phyloP scores from a whole-genome alignment of 1,140 invertebrate genomes.

The Drosophila sucinea region DNA sequence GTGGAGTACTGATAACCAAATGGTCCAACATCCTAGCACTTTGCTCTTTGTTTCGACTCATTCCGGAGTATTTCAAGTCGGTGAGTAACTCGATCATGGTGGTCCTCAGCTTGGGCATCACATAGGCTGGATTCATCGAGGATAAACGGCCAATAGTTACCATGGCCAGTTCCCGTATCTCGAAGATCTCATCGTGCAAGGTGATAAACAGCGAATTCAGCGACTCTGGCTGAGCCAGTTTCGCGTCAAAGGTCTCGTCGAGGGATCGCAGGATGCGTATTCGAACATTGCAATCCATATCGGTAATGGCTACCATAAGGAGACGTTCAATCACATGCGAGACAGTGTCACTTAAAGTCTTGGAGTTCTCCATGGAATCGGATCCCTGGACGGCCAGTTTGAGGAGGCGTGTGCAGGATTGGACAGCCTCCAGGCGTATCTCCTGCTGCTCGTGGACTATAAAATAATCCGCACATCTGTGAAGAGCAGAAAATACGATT shows the following conservation, averaged over 20 bases:
- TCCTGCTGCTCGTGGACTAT: constrained; percentile 96
- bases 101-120: constrained; percentile 97
- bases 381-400: constrained; percentile 89
- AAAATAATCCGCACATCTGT: constrained; percentile 93
- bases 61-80: constrained; percentile 97
- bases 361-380: constrained; percentile 85
- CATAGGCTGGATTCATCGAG: constrained; percentile 97
- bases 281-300: constrained; percentile 96
- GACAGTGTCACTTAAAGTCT: constrained; percentile 93
- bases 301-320: constrained; percentile 96
- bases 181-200: constrained; percentile 98
- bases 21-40: constrained; percentile 97
- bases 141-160: constrained; percentile 96
- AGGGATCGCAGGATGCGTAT: constrained; percentile 96
- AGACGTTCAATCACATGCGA: constrained; percentile 95
- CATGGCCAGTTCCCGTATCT: constrained; percentile 97
- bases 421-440: constrained; percentile 96
- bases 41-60: constrained; percentile 98
- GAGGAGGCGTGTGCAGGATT: constrained; percentile 95
- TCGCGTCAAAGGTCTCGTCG: constrained; percentile 96
- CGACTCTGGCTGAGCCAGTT: constrained; percentile 98
- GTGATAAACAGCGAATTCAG: constrained; percentile 96
- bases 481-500: not conserved
- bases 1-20: constrained; percentile 95
- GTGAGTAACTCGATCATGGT: constrained; percentile 96